A percentile compares a stretch with the other conserved stretches of the same genome.
Evolutionary conservation across 2,888 invertebrate species (phyloP).

Genomic region (Phorcus lineatus): DNA sequence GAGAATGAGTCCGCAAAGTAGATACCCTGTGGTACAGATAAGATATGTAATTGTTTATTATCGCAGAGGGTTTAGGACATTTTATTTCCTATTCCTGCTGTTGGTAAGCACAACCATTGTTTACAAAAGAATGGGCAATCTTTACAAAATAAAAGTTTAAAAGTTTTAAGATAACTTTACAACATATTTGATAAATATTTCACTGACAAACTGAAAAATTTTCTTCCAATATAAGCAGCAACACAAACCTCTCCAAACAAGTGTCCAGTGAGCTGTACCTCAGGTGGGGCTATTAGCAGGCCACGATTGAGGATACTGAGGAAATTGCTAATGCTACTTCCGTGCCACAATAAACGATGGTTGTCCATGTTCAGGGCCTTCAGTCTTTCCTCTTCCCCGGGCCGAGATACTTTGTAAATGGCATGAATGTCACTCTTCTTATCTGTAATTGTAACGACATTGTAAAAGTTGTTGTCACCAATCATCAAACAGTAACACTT

Average conservation of each 20-base stretch:
- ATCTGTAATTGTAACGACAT: slow-evolving; percentile 29
- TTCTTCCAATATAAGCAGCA: no score
- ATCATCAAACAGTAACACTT: no score
- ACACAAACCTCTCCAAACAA: slow-evolving; percentile 75
- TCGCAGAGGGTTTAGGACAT: no score
- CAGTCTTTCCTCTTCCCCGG: slow-evolving; percentile 62
- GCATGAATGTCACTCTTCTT: slow-evolving; percentile 59
- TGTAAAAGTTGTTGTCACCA: no score
- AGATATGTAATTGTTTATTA: background rate
- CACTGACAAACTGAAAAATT: no score
- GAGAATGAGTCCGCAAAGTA: slow-evolving; percentile 78
- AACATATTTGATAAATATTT: no score
- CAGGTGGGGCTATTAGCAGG: slow-evolving; percentile 76
- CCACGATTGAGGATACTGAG: slow-evolving; percentile 77
- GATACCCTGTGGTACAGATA: slow-evolving; percentile 73
- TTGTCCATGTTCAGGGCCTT: slow-evolving; percentile 60
- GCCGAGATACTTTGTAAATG: slow-evolving; percentile 69
- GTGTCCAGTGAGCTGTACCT: slow-evolving; percentile 74
- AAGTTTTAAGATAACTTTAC: no score
- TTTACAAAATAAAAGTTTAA: no score
- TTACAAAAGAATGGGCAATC: no score
- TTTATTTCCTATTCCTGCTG: no score
- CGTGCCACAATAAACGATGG: slow-evolving; percentile 77
- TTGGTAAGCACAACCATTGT: no score
- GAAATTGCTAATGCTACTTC: slow-evolving; percentile 77